phyloP scores from a whole-genome alignment of 2,113 vertebrate genomes.

The Ophiodon elongatus region DNA sequence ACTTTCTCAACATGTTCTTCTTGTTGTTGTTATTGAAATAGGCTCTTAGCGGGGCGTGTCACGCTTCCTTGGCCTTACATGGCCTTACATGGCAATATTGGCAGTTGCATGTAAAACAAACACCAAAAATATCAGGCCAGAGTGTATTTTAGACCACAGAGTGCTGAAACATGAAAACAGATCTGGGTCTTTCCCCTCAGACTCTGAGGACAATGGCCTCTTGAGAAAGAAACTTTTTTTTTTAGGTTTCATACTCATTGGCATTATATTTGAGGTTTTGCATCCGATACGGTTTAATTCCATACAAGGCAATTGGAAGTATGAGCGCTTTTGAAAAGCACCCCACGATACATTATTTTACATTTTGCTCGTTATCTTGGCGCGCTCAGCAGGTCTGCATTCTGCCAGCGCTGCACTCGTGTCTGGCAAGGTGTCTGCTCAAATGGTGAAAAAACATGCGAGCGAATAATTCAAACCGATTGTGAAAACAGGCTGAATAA shows the following conservation, averaged over 20 bases:
- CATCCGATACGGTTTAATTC: conserved; percentile 21
- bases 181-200: conserved; percentile 29
- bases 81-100: conserved; percentile 35
- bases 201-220: conserved; percentile 30
- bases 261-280: conserved; percentile 19
- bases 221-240: conserved; percentile 22
- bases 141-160: conserved; percentile 56
- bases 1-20: conserved; percentile 25
- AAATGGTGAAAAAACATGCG: conserved; percentile 8
- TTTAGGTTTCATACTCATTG: conserved; percentile 18
- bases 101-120: conserved; percentile 49
- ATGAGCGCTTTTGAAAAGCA: conserved; percentile 18
- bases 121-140: conserved; percentile 52
- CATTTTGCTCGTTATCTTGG: conserved; percentile 56
- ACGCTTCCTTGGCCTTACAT: neutral
- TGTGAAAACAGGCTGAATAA: conserved; percentile 15
- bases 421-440: conserved; percentile 37
- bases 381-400: neutral
- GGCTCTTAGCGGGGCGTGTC: conserved; percentile 3
- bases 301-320: conserved; percentile 43
- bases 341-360: conserved; percentile 27
- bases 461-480: conserved; percentile 6
- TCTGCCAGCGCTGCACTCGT: conserved; percentile 25
- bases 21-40: conserved; percentile 34
- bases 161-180: conserved; percentile 60